Percentiles rank a stretch among this genome's conserved stretches.
Conservation (phyloP, 2,888 invertebrate species). For the Reticulitermes lucifugus region DNA sequence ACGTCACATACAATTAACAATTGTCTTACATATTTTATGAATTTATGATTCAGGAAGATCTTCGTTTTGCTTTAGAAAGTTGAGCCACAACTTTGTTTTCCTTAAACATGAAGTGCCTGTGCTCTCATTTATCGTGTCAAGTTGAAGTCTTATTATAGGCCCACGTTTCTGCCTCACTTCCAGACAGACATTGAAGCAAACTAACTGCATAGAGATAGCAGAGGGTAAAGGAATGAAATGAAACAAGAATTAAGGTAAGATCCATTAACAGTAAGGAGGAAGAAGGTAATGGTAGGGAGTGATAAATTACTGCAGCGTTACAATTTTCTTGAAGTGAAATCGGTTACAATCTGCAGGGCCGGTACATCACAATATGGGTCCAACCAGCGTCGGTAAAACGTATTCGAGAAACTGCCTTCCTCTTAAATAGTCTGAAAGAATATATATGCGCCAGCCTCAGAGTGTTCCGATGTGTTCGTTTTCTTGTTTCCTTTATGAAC, state of each 20-base stretch:
- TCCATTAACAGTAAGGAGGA: background rate
- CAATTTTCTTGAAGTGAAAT: background rate
- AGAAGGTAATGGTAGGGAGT: background rate
- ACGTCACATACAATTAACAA: no score
- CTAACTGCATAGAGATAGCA: background rate
- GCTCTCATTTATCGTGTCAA: background rate
- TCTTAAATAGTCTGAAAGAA: background rate
- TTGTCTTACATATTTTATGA: no score
- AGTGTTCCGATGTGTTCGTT: background rate
- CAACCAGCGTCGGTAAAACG: background rate
- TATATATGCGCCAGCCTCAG: background rate
- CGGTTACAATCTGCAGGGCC: background rate
- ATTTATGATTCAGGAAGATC: no score
- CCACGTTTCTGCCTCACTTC: background rate
- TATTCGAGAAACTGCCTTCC: background rate
- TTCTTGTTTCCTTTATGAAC: background rate
- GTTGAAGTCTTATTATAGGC: background rate
- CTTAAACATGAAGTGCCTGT: background rate
- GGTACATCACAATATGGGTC: background rate
- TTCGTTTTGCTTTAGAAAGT: background rate
- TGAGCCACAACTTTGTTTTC: background rate
- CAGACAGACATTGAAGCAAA: background rate
- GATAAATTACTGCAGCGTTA: constrained; percentile 1
- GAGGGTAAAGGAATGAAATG: background rate
- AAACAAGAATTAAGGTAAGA: background rate